Evolutionary conservation across 1,140 invertebrate genomes (phyloP), one percentile per base, ranked within the genome.

Genomic region (Leptopilina clavipes): DNA sequence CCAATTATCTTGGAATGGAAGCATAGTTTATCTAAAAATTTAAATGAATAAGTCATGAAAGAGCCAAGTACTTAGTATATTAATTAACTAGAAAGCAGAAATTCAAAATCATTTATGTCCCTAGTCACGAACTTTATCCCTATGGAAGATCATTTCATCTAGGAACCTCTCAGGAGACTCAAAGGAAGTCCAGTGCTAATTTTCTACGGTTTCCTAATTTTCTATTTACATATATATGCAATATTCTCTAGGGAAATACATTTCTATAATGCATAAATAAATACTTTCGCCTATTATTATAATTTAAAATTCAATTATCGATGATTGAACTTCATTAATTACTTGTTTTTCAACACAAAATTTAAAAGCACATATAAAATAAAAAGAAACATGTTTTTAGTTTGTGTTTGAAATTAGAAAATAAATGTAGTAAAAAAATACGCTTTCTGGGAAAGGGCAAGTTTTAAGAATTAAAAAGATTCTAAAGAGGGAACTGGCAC

Each of bases 151-250:
- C 59, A 59, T 31, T 25, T 25, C 59, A n/a, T 22, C 19, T 25
- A 25, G 56, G 56, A 22, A 65, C 5, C 22, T 65, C 59, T n/a
- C 59, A 31, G 14, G 59, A 31, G 59, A 37, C 19, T 65, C 12
- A 31, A 40, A 52, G 25, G 22, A 65, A 65, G 22, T n/a, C 59
- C 59, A 65, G 59, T 14, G 59, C 22, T 65, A 65, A 65, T 65
- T 65, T 65, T 65, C 59, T 65, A 65, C 25, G 59, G 59, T 14
- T 65, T 65, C 25, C 59, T 65, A 65, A 65, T 65, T 65, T 65
- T 31, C 59, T 65, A 65, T 65, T 17, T 52, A 17, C n/a, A 65
- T 14, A 14, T 31, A 65, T n/a, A 65, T 31, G n/a, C 12, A 65
- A 19, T 31, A 31, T 65, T 1, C 22, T 31, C 59, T n/a, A 1